A percentile compares a stretch with the other conserved stretches of the same genome.
These are phyloP conservation scores for Callipepla squamata DNA, from an alignment of 2,113 vertebrate species.

Conservation along the genomic window DNA sequence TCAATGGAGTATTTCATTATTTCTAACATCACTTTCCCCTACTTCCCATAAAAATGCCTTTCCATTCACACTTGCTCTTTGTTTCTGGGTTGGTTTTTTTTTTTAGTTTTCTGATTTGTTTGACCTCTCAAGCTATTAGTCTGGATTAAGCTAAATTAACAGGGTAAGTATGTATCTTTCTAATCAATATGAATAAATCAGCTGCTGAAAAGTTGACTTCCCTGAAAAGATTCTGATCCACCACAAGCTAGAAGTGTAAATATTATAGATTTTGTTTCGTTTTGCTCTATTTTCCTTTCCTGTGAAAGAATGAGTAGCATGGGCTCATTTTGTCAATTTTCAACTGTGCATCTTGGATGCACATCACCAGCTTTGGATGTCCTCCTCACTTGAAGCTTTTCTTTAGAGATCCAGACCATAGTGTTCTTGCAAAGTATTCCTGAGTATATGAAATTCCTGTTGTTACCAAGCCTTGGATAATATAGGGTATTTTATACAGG, in stretches of 20 bases:
- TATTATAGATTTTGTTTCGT: background rate
- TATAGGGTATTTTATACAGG: background rate
- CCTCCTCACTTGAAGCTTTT: background rate
- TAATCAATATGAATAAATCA: background rate
- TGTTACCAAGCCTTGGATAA: background rate
- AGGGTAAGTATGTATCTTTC: background rate
- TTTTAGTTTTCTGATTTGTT: background rate
- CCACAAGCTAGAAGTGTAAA: background rate
- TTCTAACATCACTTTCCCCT: background rate
- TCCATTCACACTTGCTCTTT: background rate
- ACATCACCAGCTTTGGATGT: background rate
- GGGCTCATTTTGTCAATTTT: background rate
- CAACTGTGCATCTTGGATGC: background rate
- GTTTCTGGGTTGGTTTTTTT: background rate
- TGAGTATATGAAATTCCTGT: background rate
- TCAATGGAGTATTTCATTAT: accelerated
- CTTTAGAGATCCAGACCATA: background rate
- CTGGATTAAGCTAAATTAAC: background rate
- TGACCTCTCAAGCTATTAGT: background rate
- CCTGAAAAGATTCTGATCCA: background rate
- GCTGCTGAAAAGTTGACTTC: background rate
- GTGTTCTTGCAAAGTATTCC: background rate
- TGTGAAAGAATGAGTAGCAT: accelerated
- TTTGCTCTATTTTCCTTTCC: accelerated
- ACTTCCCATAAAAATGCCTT: background rate